Evolutionary conservation across 1,140 invertebrate species (phyloP).

Genomic region (Drosophila pseudoobscura): DNA sequence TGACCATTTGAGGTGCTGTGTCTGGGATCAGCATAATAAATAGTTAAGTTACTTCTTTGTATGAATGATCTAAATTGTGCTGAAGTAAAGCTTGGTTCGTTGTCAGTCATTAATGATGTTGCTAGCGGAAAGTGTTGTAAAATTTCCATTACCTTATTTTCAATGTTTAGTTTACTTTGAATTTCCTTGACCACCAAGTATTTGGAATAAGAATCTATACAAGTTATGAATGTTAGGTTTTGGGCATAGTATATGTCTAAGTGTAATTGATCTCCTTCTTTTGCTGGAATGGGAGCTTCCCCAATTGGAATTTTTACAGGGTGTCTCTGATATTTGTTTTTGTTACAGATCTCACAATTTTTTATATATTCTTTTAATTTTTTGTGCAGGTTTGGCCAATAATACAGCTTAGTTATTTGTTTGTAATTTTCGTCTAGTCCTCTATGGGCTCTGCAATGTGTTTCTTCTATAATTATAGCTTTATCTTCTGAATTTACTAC

Average conservation of each 20-base stretch:
- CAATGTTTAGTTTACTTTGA: conserved; percentile 25
- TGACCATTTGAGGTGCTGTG: too few species aligned
- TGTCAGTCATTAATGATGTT: background rate
- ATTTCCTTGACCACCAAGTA: conserved; percentile 26
- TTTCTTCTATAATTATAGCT: too few species aligned
- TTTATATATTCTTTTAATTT: conserved; percentile 6
- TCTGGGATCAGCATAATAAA: conserved; percentile 3
- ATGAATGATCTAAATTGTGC: conserved; percentile 1
- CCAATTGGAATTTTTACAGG: background rate
- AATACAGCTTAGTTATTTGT: too few species aligned
- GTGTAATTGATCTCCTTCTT: background rate
- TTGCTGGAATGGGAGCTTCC: background rate
- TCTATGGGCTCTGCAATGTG: conserved; percentile 11
- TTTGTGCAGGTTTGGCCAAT: too few species aligned
- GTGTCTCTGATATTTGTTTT: conserved; percentile 4
- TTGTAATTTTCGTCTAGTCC: background rate
- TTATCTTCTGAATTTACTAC: too few species aligned
- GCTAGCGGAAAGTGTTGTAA: background rate
- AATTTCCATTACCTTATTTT: conserved; percentile 8
- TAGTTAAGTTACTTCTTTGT: background rate
- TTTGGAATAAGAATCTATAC: conserved; percentile 28
- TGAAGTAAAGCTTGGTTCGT: background rate
- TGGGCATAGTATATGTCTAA: conserved; percentile 4
- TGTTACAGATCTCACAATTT: conserved; percentile 15
- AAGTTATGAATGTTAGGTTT: conserved; percentile 10